phyloP scores from a whole-genome alignment of 1,140 invertebrate species.

The Ceratina calcarata region DNA sequence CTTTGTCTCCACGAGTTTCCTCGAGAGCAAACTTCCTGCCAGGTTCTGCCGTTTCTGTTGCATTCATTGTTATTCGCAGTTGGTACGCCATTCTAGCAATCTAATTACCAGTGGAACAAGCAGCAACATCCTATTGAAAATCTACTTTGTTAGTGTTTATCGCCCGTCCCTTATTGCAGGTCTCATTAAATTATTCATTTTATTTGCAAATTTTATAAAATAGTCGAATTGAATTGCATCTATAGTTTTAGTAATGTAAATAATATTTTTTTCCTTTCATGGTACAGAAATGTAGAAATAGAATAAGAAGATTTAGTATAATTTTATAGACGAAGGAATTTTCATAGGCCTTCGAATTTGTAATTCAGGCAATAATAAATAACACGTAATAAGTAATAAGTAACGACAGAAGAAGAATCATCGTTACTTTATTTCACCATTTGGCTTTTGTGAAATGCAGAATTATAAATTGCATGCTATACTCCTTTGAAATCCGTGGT shows the following conservation, averaged over 20 bases:
- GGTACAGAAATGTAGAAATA: too few relatives aligned
- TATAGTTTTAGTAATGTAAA: too few relatives aligned
- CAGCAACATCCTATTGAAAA: conserved; percentile 25
- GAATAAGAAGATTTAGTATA: too few relatives aligned
- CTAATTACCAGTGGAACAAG: conserved; percentile 38
- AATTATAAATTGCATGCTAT: conserved; percentile 23
- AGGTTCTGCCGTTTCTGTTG: conserved; percentile 39
- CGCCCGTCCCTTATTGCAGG: not conserved
- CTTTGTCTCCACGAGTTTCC: conserved; percentile 59
- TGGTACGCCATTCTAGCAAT: conserved; percentile 45
- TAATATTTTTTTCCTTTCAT: too few relatives aligned
- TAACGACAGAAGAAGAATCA: not conserved
- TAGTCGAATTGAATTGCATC: not conserved
- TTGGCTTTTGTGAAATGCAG: not conserved
- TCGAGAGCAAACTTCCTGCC: conserved; percentile 56
- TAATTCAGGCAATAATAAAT: not conserved
- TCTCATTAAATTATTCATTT: conserved; percentile 4
- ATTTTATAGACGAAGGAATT: too few relatives aligned
- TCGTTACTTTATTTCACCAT: not conserved
- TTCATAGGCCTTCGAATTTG: too few relatives aligned
- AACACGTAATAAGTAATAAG: not conserved
- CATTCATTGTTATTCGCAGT: conserved; percentile 51
- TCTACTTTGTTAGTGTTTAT: conserved; percentile 2
- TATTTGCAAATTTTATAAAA: too few relatives aligned
- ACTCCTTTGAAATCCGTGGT: conserved; percentile 25